Evolutionary conservation across 2,113 vertebrate genomes (phyloP).

Genomic region (Sisor rabdophorus): DNA sequence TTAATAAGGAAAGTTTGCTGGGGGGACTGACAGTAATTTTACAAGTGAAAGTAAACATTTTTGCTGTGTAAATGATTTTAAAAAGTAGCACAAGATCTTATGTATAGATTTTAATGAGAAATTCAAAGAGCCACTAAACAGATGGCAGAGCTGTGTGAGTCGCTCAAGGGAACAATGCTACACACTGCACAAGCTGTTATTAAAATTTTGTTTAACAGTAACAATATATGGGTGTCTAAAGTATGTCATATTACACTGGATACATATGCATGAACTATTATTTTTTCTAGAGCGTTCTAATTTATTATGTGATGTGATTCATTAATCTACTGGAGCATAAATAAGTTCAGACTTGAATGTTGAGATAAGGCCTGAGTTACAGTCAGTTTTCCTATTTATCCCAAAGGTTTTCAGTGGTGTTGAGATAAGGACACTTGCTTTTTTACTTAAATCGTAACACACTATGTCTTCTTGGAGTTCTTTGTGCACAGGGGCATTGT

Average conservation of each 20-base stretch:
- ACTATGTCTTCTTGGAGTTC: too few relatives aligned
- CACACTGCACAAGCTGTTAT: constrained; percentile 9
- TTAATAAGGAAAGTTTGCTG: constrained; percentile 3
- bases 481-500: too few relatives aligned
- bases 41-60: background rate
- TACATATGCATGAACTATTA: background rate
- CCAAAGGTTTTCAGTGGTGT: too few relatives aligned
- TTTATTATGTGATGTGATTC: background rate
- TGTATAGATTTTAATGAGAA: background rate
- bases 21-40: background rate
- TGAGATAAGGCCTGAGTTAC: too few relatives aligned
- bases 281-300: background rate
- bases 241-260: background rate
- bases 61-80: constrained; percentile 4
- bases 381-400: too few relatives aligned
- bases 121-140: background rate
- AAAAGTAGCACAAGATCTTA: background rate
- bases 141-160: background rate
- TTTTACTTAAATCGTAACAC: too few relatives aligned
- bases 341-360: too few relatives aligned
- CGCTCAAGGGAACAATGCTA: background rate
- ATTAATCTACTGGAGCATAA: too few relatives aligned
- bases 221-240: background rate
- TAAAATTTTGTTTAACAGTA: constrained; percentile 10
- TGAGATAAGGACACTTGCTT: too few relatives aligned